Conservation (phyloP, 2,888 invertebrate genomes). For the Standfussiana lucernea region DNA sequence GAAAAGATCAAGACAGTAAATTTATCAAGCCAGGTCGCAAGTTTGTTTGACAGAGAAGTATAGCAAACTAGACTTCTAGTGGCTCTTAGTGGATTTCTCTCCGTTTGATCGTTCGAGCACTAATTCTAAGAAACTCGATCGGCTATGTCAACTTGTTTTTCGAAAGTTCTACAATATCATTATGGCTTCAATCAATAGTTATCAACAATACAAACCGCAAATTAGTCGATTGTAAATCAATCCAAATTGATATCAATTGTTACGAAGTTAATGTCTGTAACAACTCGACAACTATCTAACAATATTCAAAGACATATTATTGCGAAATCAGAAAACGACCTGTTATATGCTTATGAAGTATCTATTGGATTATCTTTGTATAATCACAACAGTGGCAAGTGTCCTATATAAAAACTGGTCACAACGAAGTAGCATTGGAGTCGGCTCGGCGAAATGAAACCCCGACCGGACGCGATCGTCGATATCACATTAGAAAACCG, state of each 20-base stretch:
- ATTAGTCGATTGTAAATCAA: slow-evolving; percentile 52
- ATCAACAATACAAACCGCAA: slow-evolving; percentile 58
- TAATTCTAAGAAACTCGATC: slow-evolving; percentile 60
- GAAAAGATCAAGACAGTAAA: slow-evolving; percentile 43
- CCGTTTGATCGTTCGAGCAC: slow-evolving; percentile 51
- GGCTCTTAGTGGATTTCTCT: slow-evolving; percentile 58
- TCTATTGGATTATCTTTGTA: slow-evolving; percentile 40
- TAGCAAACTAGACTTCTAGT: slow-evolving; percentile 46
- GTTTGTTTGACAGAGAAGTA: slow-evolving; percentile 48
- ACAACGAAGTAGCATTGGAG: slow-evolving; percentile 67
- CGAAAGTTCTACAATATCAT: slow-evolving; percentile 56
- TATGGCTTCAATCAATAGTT: slow-evolving; percentile 46
- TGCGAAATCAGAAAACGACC: slow-evolving; percentile 31
- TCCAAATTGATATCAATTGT: slow-evolving; percentile 48
- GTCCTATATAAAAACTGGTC: slow-evolving; percentile 73
- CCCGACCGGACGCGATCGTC: slow-evolving; percentile 76
- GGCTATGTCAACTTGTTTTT: slow-evolving; percentile 50
- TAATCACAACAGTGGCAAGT: slow-evolving; percentile 58
- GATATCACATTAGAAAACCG: slow-evolving; percentile 85
- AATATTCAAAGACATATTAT: slow-evolving; percentile 28
- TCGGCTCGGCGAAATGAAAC: slow-evolving; percentile 76
- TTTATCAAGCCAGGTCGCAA: slow-evolving; percentile 39
- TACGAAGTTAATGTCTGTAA: slow-evolving; percentile 30
- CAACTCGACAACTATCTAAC: slow-evolving; percentile 36
- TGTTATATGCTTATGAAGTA: slow-evolving; percentile 18